A percentile compares a stretch with the other conserved stretches of the same genome.
These are phyloP conservation scores for Cynopterus brachyotis DNA, from an alignment of 2,113 vertebrate genomes.

Conservation along the genomic window DNA sequence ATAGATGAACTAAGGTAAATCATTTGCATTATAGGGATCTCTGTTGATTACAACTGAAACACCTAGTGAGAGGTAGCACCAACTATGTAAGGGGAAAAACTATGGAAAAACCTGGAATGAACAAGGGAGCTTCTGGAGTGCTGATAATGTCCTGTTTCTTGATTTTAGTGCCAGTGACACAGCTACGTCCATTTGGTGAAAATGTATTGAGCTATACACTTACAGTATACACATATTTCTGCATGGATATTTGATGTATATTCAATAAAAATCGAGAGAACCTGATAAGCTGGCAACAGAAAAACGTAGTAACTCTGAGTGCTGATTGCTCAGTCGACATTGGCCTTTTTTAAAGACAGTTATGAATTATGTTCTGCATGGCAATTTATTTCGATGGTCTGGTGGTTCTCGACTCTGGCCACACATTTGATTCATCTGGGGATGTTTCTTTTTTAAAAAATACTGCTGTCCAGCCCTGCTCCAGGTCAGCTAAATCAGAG, in stretches of 20 bases:
- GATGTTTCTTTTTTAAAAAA: conserved; percentile 52
- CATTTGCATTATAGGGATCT: background rate
- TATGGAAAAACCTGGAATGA: background rate
- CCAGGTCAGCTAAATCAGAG: conserved; percentile 21
- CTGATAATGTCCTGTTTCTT: background rate
- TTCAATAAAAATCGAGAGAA: background rate
- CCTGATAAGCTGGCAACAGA: background rate
- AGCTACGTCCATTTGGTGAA: background rate
- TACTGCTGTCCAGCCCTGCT: background rate
- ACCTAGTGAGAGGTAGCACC: background rate
- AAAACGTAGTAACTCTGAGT: background rate
- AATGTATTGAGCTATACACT: background rate
- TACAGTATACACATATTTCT: background rate
- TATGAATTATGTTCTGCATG: conserved; percentile 52
- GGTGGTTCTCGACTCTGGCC: conserved; percentile 34
- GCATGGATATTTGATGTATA: background rate
- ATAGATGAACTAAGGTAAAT: background rate
- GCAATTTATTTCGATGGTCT: conserved; percentile 51
- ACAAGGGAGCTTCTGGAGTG: background rate
- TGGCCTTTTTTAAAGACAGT: background rate
- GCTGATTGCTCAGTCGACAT: background rate
- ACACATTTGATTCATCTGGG: conserved; percentile 35
- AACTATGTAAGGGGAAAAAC: background rate
- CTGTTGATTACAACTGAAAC: background rate
- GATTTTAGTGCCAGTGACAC: background rate